These are phyloP conservation scores for Pipistrellus kuhlii DNA, from an alignment of 2,797 vertebrate genomes.

Conservation along the genomic window DNA sequence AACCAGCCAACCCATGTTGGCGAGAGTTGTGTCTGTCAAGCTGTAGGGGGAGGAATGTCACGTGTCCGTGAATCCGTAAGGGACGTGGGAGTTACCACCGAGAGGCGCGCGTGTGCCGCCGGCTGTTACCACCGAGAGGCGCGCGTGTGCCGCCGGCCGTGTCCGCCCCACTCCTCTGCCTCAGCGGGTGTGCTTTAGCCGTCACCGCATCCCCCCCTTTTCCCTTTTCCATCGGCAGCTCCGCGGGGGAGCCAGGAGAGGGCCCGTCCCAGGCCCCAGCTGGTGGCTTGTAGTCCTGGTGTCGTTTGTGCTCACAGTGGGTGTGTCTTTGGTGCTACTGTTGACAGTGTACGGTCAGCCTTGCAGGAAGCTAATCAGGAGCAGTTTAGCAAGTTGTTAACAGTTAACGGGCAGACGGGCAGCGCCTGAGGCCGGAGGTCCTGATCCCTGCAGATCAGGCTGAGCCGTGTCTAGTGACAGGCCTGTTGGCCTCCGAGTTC, in stretches of 20 bases:
- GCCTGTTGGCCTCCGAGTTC: neutral
- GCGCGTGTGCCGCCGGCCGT: too few relatives aligned
- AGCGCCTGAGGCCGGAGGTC: neutral
- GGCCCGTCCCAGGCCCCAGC: too few relatives aligned
- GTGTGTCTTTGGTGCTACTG: neutral
- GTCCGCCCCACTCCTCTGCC: neutral
- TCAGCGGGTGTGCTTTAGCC: neutral
- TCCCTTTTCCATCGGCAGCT: rapidly evolving
- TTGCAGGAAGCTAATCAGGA: neutral
- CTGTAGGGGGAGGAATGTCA: too few relatives aligned
- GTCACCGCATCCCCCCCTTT: rapidly evolving
- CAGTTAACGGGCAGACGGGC: too few relatives aligned
- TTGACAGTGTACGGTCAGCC: neutral
- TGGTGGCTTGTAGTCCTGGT: neutral
- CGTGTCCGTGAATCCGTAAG: too few relatives aligned
- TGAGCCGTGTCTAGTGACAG: rapidly evolving
- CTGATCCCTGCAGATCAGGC: neutral
- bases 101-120: too few relatives aligned
- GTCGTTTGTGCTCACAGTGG: too few relatives aligned
- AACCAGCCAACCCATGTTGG: too few relatives aligned
- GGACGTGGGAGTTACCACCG: too few relatives aligned
- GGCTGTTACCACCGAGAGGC: too few relatives aligned
- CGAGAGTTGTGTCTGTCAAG: too few relatives aligned
- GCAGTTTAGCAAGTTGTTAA: neutral
- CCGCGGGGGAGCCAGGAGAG: neutral